Percentiles rank a stretch among this genome's conserved stretches.
Conservation (phyloP, 35 echinoderm and acorn worm genomes). For the Heliocidaris tuberculata region DNA sequence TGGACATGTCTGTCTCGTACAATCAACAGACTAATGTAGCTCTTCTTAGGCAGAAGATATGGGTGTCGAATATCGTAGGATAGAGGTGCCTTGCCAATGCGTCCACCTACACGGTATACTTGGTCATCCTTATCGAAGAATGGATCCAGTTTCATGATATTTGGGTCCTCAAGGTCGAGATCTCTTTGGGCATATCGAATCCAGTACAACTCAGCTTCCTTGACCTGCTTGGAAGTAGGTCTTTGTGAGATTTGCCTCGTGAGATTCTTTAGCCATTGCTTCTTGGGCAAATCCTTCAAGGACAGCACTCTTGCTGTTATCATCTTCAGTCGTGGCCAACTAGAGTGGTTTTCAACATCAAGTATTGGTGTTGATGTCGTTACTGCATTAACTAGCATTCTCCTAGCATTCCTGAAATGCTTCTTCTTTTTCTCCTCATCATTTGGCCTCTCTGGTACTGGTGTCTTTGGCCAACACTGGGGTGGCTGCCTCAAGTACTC, state of each 20-base stretch:
- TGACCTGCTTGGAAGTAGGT: not conserved
- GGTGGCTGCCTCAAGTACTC: slow-evolving; percentile 12
- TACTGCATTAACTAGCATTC: too few species aligned
- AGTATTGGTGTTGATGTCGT: slow-evolving; percentile 33
- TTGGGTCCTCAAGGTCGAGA: not conserved
- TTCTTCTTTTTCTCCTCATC: slow-evolving; percentile 61
- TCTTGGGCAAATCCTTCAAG: slow-evolving; percentile 58
- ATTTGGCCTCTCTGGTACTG: slow-evolving; percentile 37
- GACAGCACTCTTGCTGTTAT: slow-evolving; percentile 68
- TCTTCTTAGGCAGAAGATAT: slow-evolving; percentile 63
- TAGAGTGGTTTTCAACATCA: slow-evolving; percentile 47
- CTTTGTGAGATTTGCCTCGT: too few species aligned
- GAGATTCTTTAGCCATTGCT: slow-evolving; percentile 60
- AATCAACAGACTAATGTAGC: slow-evolving; percentile 61
- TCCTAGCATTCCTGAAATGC: slow-evolving; percentile 34
- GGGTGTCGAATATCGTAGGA: slow-evolving; percentile 65
- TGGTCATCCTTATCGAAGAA: slow-evolving; percentile 72
- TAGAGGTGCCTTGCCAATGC: not conserved
- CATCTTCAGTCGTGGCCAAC: slow-evolving; percentile 61
- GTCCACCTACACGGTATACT: slow-evolving; percentile 66
- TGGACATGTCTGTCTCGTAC: slow-evolving; percentile 61
- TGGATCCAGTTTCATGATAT: slow-evolving; percentile 72
- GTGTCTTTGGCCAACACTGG: slow-evolving; percentile 62
- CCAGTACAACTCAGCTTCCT: slow-evolving; percentile 63
- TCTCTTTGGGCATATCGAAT: slow-evolving; percentile 53